Evolutionary conservation across 2,888 invertebrate genomes (phyloP), one percentile per base, ranked within the genome.

Genomic region (Sarcophaga caerulescens): DNA sequence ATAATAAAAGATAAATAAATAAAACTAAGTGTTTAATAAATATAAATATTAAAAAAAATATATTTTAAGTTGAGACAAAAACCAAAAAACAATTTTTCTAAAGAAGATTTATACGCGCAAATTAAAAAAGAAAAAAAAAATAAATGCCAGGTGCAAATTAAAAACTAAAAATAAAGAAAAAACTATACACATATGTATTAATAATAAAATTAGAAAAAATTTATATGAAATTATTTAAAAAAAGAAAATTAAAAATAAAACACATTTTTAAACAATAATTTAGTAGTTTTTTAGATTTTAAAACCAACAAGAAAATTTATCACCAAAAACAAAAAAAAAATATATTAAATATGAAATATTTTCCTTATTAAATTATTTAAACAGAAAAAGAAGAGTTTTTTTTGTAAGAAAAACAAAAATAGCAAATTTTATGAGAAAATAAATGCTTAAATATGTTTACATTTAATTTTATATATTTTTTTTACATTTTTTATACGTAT

Each of bases 31-130:
- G 35, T 35, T 35, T 35, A 35, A 35, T 35, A 35, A 35, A 35
- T 35, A 35, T 35, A 35, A 66, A 3, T 11, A 63, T 23, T 23
- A 44, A 80, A 80, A 19, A 78, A 35, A 35, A 35, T 10, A 35
- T 35, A 35, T 69, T 70, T 76, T 85, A 85, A 63, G 76, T 83
- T 85, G 35, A n/a, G 52, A 17, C 12, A 52, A 17, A 52, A 52
- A 14, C 52, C 47, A 14, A 14, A 52, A 75, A 81, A 70, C 44
- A 70, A 17, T 80, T 82, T 73, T 81, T 71, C 73, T 62, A 78
- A 84, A 86, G 83, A 69, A 81, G 84, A 86, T 84, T 86, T 86
- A 75, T 86, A 80, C 59, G 65, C 62, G 69, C 73, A 85, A 85
- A 74, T 66, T 66, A 23, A 44, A 73, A 8, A 73, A 73, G 70